Conservation (phyloP, 2,113 vertebrate species). For the Boulengeromyrus knoepffleri region DNA sequence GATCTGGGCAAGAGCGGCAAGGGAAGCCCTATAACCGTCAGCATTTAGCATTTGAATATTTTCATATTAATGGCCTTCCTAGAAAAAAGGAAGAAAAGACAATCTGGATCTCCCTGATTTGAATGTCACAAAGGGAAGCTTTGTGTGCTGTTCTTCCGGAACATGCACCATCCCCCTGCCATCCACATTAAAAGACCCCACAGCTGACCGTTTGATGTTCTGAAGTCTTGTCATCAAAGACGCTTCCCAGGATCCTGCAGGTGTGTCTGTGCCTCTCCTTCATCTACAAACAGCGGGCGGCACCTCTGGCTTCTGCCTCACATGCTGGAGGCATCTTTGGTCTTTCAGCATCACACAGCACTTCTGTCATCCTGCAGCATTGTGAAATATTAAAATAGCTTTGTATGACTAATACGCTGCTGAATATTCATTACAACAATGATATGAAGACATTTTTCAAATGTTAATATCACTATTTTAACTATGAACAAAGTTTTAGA, state of each 20-base stretch:
- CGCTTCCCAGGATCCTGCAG: not conserved
- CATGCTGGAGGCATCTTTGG: not conserved
- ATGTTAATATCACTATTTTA: not conserved
- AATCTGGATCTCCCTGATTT: not conserved
- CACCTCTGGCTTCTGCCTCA: not conserved
- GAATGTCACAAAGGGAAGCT: not conserved
- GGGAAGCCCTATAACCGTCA: not conserved
- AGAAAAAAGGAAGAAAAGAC: not conserved
- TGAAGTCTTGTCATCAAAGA: conserved; percentile 13
- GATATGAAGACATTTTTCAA: not conserved
- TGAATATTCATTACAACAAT: not conserved
- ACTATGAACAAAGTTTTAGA: not conserved
- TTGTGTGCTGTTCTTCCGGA: not conserved
- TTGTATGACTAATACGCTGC: not conserved
- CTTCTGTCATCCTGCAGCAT: not conserved
- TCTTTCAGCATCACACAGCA: not conserved
- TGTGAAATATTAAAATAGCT: not conserved
- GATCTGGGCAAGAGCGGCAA: not conserved
- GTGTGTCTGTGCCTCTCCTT: not conserved
- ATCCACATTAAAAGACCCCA: not conserved
- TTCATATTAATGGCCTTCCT: not conserved
- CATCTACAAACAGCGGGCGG: not conserved
- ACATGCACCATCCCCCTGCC: not conserved
- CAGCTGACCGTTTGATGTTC: conserved; percentile 5
- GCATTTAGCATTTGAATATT: not conserved